Conservation (phyloP, 1,140 invertebrate species). For the Trinorchestia longiramus region DNA sequence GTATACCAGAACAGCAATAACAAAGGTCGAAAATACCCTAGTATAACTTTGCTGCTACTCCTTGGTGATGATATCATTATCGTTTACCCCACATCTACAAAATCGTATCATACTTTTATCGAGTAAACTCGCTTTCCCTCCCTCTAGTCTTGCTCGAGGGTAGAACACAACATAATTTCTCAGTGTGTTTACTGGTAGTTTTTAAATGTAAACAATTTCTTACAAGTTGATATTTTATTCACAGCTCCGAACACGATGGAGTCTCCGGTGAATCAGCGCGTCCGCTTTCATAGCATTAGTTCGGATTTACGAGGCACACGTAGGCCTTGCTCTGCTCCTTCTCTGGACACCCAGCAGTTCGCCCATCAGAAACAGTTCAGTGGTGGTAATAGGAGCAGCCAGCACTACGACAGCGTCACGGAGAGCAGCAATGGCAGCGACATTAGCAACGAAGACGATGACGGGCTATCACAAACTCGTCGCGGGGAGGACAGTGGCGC, state of each 20-base stretch:
- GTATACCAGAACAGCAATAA: too few relatives aligned
- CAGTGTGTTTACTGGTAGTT: too few relatives aligned
- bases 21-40: too few relatives aligned
- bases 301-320: constrained; percentile 68
- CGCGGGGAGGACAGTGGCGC: background rate
- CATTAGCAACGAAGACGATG: constrained; percentile 57
- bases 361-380: constrained; percentile 25
- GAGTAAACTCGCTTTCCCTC: too few relatives aligned
- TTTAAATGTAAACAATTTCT: background rate
- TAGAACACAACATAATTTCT: background rate
- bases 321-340: constrained; percentile 62
- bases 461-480: background rate
- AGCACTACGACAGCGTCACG: constrained; percentile 47
- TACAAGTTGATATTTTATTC: background rate
- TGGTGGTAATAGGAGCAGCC: background rate
- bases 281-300: constrained; percentile 73
- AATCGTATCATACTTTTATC: too few relatives aligned
- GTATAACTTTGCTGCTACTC: too few relatives aligned
- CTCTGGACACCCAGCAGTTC: constrained; percentile 49
- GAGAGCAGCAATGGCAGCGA: constrained; percentile 56
- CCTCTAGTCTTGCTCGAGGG: background rate
- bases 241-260: constrained; percentile 36
- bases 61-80: too few relatives aligned
- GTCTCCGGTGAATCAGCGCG: constrained; percentile 68
- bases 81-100: too few relatives aligned